These are phyloP conservation scores for Acestrorhynchus altus DNA, from an alignment of 2,797 vertebrate species.

Conservation along the genomic window DNA sequence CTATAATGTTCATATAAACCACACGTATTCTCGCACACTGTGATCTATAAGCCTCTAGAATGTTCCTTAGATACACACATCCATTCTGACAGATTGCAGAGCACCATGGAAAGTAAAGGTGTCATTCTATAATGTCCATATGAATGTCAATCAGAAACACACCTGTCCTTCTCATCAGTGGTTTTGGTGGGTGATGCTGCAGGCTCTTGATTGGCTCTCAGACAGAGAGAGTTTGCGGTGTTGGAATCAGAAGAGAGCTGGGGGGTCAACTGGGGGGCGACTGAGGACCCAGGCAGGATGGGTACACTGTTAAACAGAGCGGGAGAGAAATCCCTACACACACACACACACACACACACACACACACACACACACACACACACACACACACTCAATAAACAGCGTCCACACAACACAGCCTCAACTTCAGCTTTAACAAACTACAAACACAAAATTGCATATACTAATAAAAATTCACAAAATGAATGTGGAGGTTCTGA, in stretches of 20 bases:
- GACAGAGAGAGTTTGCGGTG: conserved; percentile 82
- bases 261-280: conserved; percentile 89
- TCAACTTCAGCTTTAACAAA: no score
- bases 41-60: no score
- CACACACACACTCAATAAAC: not conserved
- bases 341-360: conserved; percentile 24
- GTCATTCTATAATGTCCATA: no score
- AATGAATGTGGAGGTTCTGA: no score
- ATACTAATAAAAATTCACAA: no score
- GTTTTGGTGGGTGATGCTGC: conserved; percentile 70
- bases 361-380: not conserved
- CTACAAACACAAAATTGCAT: no score
- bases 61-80: no score
- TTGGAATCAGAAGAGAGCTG: conserved; percentile 91
- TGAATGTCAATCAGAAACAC: no score
- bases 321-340: conserved; percentile 93
- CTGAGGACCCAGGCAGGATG: conserved; percentile 92
- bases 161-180: conserved; percentile 88
- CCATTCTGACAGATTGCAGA: not conserved
- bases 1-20: not conserved
- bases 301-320: conserved; percentile 98
- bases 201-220: conserved; percentile 71
- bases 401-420: no score
- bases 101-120: no score
- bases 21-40: no score